These are phyloP conservation scores for Eubucco bourcierii DNA, from an alignment of 2,113 vertebrate species.

Conservation along the genomic window DNA sequence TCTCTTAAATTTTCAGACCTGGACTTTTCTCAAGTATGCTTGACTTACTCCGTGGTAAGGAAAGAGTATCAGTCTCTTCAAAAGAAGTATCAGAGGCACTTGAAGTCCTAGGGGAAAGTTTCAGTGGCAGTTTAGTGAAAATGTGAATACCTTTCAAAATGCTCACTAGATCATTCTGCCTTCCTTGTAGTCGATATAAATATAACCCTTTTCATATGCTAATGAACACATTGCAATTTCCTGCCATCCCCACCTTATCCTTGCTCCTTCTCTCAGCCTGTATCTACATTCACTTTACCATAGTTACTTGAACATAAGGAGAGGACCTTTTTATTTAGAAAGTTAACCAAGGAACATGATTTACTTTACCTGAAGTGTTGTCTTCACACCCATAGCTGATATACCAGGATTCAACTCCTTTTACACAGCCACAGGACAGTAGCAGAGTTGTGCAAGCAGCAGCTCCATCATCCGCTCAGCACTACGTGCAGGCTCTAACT, in stretches of 20 bases:
- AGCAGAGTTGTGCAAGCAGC: background rate
- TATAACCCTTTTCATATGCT: conserved; percentile 52
- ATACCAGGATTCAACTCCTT: background rate
- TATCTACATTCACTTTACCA: background rate
- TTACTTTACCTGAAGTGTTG: background rate
- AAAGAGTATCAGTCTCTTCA: background rate
- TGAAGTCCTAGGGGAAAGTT: background rate
- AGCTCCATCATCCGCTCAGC: conserved; percentile 16
- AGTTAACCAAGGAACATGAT: background rate
- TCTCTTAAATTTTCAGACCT: conserved; percentile 31
- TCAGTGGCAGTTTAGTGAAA: background rate
- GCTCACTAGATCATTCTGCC: background rate
- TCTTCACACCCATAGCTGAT: background rate
- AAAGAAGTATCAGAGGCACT: background rate
- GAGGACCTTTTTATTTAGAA: background rate
- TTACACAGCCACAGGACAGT: background rate
- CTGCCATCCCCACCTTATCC: conserved; percentile 32
- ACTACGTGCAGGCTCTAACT: background rate
- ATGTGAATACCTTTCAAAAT: background rate
- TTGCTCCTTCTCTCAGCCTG: background rate
- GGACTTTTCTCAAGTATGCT: conserved; percentile 19
- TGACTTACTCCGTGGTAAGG: background rate
- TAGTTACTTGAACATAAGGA: background rate
- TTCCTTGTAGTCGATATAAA: conserved; percentile 31
- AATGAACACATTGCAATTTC: conserved; percentile 31